Conservation (phyloP, 2,113 vertebrate genomes). For the Dendrocopos noguchii region DNA sequence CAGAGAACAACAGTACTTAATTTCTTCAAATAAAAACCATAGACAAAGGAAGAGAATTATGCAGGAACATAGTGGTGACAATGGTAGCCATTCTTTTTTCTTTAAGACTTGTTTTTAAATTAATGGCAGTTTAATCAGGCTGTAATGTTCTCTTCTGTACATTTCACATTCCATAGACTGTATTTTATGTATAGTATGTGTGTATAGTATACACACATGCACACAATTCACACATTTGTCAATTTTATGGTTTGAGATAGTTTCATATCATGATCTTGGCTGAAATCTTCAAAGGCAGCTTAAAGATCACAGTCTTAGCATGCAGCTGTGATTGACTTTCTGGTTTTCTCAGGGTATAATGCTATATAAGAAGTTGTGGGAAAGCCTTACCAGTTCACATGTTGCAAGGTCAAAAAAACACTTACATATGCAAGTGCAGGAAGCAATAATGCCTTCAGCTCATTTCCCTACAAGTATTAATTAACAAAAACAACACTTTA, state of each 20-base stretch:
- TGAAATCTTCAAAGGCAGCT: slow-evolving; percentile 6
- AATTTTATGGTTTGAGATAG: background rate
- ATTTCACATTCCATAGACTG: background rate
- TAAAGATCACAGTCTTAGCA: slow-evolving; percentile 5
- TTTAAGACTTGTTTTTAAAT: background rate
- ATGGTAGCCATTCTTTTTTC: background rate
- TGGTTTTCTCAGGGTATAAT: background rate
- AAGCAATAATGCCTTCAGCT: background rate
- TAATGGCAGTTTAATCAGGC: background rate
- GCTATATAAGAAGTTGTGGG: background rate
- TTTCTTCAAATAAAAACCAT: background rate
- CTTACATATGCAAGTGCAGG: background rate
- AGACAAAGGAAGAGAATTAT: background rate
- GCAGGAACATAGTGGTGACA: background rate
- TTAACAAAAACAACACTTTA: background rate
- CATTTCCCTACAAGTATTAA: background rate
- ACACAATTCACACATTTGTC: background rate
- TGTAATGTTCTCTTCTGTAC: background rate
- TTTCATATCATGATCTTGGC: background rate
- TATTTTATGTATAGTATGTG: background rate
- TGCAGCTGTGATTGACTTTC: background rate
- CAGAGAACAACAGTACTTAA: background rate
- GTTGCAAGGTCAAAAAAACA: slow-evolving; percentile 20
- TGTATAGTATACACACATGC: background rate
- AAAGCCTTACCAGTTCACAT: background rate